Base-by-base conservation (phyloP, 1,140 invertebrate species). In the Vollenhovia emeryi region DNA sequence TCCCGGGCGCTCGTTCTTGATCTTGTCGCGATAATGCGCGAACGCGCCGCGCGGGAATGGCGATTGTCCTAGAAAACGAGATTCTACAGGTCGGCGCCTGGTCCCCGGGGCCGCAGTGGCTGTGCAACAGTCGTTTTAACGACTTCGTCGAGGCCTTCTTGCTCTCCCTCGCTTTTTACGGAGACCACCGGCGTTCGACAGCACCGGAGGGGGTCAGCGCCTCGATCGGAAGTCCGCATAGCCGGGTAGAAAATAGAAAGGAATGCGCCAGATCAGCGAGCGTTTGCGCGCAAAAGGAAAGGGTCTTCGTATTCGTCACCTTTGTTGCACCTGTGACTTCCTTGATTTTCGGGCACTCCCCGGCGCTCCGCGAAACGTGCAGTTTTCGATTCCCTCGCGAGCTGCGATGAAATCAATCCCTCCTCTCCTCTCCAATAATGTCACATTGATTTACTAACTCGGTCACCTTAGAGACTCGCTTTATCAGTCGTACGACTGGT, bases 51-150 rank as follows among this genome's bases (percentile, higher is more conserved):
- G 45, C 73, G 30, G 30, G 87, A 90, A 88, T 76, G 87, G 43
- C 74, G 88, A 89, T 89, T 90, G 89, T 90, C 89, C 87, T 90
- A 90, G 87, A 90, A 89, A 90, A 87, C 82, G 66, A 85, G 89
- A 90, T 89, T 90, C 88, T 89, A 89, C 73, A 55, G 57, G 82
- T 84, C 64, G 86, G 86, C 86, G 89, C 87, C 83, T 43, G 62
- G 48, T 64, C 8, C 11, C 55, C 52, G 40, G 30, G 40, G n/a
- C n/a, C 79, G 18, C 66, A 43, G 48, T 64, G 68, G 60, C 89
- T 87, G 89, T 84, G 89, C 78, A 90, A 89, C 69, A 57, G 55
- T 75, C 55, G 3, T 33, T 79, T n/a, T 74, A 87, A 87, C 82
- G 76, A 87, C 76, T 85, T 78, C 15, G 80, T 60, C 82, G 74